These are phyloP conservation scores for Patella pellucida DNA, from an alignment of 2,888 invertebrate genomes.

Conservation along the genomic window DNA sequence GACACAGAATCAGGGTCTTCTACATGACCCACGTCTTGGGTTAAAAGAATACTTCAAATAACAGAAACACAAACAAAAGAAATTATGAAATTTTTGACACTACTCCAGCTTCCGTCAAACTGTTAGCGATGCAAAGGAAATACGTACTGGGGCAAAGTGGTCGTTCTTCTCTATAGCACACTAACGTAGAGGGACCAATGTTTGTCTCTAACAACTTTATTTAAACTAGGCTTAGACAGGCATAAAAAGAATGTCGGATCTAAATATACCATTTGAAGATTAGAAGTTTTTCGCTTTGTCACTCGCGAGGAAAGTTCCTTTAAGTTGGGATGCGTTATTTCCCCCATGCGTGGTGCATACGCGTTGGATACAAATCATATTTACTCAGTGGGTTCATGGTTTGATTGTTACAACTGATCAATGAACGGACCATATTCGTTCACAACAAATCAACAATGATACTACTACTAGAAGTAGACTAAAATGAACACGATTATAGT, in stretches of 20 bases:
- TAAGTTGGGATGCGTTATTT: constrained; percentile 30
- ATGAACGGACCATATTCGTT: constrained; percentile 5
- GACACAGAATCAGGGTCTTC: too few relatives aligned
- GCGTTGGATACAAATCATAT: constrained; percentile 13
- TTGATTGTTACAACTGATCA: constrained; percentile 3
- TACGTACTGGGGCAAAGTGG: background rate
- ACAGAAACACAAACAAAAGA: constrained; percentile 26
- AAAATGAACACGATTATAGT: too few relatives aligned
- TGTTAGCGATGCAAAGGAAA: constrained; percentile 8
- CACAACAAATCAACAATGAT: background rate
- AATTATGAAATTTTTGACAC: constrained; percentile 31
- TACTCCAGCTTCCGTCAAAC: constrained; percentile 21
- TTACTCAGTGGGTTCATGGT: background rate
- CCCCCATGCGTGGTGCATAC: constrained; percentile 20
- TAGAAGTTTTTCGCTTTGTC: constrained; percentile 30
- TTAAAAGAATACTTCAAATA: constrained; percentile 17
- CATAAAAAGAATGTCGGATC: constrained; percentile 23
- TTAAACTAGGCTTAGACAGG: constrained; percentile 22
- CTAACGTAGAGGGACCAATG: constrained; percentile 12
- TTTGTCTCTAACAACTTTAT: constrained; percentile 19
- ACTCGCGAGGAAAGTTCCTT: constrained; percentile 33
- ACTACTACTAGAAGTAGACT: too few relatives aligned
- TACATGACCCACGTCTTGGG: background rate
- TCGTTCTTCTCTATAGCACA: constrained; percentile 12
- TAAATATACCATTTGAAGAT: constrained; percentile 29